Evolutionary conservation across 23 tunicate genomes (phyloP), one percentile per base, ranked within the genome.

Genomic region (Styela plicata): DNA sequence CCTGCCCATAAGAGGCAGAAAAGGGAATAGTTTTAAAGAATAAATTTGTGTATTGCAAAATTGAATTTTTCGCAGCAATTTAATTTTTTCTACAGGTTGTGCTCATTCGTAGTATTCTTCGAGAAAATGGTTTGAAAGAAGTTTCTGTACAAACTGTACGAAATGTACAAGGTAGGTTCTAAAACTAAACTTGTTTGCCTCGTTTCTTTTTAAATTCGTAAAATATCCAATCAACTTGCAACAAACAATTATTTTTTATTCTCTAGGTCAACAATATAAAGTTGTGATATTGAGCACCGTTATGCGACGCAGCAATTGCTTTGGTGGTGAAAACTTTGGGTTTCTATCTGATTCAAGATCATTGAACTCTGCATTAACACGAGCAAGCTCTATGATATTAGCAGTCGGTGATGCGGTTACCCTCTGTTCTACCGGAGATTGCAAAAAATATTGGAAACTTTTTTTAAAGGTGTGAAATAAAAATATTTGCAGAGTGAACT

Each of bases 351-450:
- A 88, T 32, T 36, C 34, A 23, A 83, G 86, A 21, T 52, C 83
- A 17, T 80, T 88, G 52, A 88, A 83, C 62, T 74, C 86, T 3
- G 84, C 92, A 20, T 31, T 88, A 52, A 88, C 87, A 18, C 61
- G 92, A 34, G 70, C 86, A 10, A 66, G 76, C 53, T 64, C 86
- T 17, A 62, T 86, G 19, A 52, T 88, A 20, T 74, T 88, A 2
- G 87, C 79, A 13, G 84, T 88, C 44, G 92, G 92, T 2, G 89
- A 88, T 63, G 87, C 92, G 2, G 84, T 69, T 13, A 74, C 92
- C 3, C 34, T 88, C 34, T 88, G 92, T 62, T 83, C 92, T 57
- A 80, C 78, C 27, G 92, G 92, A 76, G 16, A 77, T 22, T 88
- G 92, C 36, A 32, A 69, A 37, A 37, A 73, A 16, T 34, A 74